phyloP scores from a whole-genome alignment of 2,797 vertebrate genomes.

The Clarias laeviceps region DNA sequence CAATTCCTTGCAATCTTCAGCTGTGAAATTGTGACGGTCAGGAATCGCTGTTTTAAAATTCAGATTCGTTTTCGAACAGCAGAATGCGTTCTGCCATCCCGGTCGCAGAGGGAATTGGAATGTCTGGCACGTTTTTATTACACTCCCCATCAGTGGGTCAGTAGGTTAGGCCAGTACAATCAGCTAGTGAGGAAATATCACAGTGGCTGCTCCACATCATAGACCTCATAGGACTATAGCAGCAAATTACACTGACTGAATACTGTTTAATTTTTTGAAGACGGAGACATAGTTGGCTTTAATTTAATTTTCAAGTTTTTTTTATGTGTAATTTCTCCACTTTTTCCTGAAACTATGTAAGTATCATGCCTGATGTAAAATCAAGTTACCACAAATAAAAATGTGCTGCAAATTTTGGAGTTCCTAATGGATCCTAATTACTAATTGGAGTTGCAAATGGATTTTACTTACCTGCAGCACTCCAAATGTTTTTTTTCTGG shows the following conservation, averaged over 20 bases:
- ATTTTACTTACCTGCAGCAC: background rate
- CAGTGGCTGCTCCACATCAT: background rate
- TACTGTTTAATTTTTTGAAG: background rate
- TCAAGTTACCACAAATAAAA: background rate
- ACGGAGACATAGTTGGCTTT: background rate
- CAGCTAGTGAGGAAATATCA: background rate
- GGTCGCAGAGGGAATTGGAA: background rate
- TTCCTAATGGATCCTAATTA: background rate
- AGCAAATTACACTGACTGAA: background rate
- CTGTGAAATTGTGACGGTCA: background rate
- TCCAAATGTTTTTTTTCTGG: background rate
- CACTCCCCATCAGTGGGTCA: background rate
- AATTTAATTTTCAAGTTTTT: background rate
- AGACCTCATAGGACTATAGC: background rate
- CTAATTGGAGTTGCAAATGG: background rate
- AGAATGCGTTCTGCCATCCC: background rate
- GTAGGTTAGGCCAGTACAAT: background rate
- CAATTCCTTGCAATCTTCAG: background rate
- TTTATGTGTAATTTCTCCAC: background rate
- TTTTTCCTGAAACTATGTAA: background rate
- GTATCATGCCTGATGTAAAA: background rate
- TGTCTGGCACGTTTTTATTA: slow-evolving; percentile 3
- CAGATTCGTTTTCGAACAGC: background rate
- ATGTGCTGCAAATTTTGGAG: background rate
- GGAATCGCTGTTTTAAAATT: background rate